Evolutionary conservation across 2,113 vertebrate species (phyloP).

Genomic region (Microcebus tavaratra): DNA sequence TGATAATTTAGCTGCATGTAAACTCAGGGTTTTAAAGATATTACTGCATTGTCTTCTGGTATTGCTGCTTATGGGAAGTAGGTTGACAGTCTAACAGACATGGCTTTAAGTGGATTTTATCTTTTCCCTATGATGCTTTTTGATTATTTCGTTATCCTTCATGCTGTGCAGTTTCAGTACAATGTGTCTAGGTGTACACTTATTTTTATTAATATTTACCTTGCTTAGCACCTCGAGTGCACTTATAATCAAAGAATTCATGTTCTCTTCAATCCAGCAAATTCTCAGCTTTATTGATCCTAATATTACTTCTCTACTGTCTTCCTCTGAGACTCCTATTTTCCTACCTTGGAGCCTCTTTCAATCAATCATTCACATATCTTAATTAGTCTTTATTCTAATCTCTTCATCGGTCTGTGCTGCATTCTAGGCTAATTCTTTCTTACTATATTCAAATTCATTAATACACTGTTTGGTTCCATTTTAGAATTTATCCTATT

Average conservation of each 20-base stretch:
- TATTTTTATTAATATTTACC: not conserved
- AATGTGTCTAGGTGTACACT: not conserved
- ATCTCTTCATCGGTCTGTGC: not conserved
- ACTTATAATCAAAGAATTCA: not conserved
- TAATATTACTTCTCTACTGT: slow-evolving; percentile 2
- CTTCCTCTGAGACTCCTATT: not conserved
- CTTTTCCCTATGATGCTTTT: not conserved
- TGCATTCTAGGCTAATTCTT: not conserved
- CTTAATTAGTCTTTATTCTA: not conserved
- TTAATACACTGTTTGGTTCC: not conserved
- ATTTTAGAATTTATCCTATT: not conserved
- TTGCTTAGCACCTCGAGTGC: not conserved
- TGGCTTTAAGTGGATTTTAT: not conserved
- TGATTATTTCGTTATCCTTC: not conserved
- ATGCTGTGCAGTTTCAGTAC: not conserved
- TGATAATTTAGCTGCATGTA: not conserved
- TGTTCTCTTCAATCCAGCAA: not conserved
- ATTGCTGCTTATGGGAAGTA: not conserved
- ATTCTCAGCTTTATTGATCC: not conserved
- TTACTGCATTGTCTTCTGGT: not conserved
- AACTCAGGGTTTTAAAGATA: not conserved
- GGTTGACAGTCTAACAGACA: not conserved
- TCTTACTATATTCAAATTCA: slow-evolving; percentile 18
- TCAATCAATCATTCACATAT: not conserved
- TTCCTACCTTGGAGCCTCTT: not conserved